Conservation (phyloP, 2,888 invertebrate genomes). For the Syrista parreyssii region DNA sequence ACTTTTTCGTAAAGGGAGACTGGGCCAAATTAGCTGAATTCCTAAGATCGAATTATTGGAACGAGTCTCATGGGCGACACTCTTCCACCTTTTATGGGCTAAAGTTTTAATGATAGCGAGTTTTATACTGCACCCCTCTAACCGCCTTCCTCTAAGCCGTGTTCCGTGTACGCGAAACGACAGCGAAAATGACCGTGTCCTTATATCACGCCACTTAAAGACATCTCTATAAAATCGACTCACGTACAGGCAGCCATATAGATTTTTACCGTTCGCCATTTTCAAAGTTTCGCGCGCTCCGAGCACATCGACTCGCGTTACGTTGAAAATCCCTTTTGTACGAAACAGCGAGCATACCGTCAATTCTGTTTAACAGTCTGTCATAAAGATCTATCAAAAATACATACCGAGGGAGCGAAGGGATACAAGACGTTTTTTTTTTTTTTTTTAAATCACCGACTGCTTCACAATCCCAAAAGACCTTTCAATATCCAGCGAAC, state of each 20-base stretch:
- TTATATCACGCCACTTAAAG: neutral
- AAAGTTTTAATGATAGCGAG: conserved; percentile 18
- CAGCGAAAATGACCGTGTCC: neutral
- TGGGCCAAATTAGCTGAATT: conserved; percentile 11
- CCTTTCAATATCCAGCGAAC: neutral
- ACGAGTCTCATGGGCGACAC: conserved; percentile 22
- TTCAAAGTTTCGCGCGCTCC: neutral
- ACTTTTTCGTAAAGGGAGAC: neutral
- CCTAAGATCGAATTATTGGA: conserved; percentile 13
- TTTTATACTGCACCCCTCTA: neutral
- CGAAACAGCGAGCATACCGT: neutral
- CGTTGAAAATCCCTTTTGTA: neutral
- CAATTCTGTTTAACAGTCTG: neutral
- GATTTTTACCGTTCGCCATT: conserved; percentile 5
- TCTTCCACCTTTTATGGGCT: conserved; percentile 19
- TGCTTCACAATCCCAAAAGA: neutral
- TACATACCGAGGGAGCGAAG: neutral
- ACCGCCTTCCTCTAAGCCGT: neutral
- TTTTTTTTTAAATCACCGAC: fast-evolving
- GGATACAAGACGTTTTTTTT: neutral
- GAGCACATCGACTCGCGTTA: neutral
- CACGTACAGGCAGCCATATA: conserved; percentile 1
- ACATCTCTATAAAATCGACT: conserved; percentile 10
- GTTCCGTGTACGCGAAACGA: conserved; percentile 2
- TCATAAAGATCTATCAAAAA: neutral